Conservation (phyloP, 2,888 invertebrate species). For the Dryobotodes eremita region DNA sequence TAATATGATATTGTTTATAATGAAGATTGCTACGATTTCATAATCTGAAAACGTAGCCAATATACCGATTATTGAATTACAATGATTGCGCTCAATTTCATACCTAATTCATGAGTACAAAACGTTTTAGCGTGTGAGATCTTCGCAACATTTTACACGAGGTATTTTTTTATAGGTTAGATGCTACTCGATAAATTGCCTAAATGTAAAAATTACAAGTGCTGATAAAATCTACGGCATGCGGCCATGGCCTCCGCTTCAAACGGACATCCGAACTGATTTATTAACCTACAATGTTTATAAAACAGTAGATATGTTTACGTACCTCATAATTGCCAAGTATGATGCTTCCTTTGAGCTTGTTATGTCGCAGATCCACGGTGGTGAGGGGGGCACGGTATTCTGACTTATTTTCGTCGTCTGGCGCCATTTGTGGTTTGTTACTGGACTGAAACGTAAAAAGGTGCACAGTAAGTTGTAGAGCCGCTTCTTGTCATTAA, state of each 20-base stretch:
- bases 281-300: conserved; percentile 27
- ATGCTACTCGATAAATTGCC: neutral
- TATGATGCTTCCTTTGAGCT: conserved; percentile 95
- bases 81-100: conserved; percentile 15
- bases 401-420: conserved; percentile 83
- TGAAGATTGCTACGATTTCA: conserved; percentile 13
- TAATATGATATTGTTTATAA: neutral
- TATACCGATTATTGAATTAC: conserved; percentile 26
- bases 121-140: conserved; percentile 8
- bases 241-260: conserved; percentile 50
- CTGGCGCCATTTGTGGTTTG: conserved; percentile 79
- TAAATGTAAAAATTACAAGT: conserved; percentile 15
- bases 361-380: conserved; percentile 94
- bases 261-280: conserved; percentile 53
- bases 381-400: conserved; percentile 91
- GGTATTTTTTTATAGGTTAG: conserved; percentile 29
- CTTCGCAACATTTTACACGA: neutral
- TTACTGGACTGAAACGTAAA: conserved; percentile 75
- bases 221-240: conserved; percentile 45
- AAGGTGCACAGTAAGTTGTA: neutral
- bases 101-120: conserved; percentile 50
- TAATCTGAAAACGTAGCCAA: conserved; percentile 5
- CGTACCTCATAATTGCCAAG: conserved; percentile 96
- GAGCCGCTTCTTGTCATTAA: neutral
- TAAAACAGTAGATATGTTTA: conserved; percentile 39